A percentile compares a stretch with the other conserved stretches of the same genome.
These are phyloP conservation scores for Dendropsophus ebraccatus DNA, from an alignment of 2,113 vertebrate species.

Conservation along the genomic window DNA sequence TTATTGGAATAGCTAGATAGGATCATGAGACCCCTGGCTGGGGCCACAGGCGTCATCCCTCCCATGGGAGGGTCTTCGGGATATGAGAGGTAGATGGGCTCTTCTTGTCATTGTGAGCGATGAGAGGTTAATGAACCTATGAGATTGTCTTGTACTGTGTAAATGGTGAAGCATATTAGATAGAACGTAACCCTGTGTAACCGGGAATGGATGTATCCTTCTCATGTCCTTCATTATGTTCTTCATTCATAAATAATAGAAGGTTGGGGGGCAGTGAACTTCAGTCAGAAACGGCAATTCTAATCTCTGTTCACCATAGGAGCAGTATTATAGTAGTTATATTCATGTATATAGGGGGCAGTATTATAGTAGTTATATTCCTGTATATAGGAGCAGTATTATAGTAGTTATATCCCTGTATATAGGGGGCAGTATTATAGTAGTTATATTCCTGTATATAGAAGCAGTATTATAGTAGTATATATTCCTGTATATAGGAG, in stretches of 20 bases:
- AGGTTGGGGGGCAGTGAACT: too few relatives aligned
- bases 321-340: not conserved
- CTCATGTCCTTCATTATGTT: too few relatives aligned
- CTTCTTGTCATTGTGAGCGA: not conserved
- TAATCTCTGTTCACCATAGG: too few relatives aligned
- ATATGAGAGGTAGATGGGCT: not conserved
- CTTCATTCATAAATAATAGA: too few relatives aligned
- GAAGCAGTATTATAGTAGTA: conserved; percentile 7
- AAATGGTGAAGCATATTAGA: not conserved
- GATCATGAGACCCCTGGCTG: not conserved
- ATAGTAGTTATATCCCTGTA: too few relatives aligned
- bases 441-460: conserved; percentile 12
- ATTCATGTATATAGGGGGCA: not conserved
- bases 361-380: conserved; percentile 7
- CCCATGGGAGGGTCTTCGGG: not conserved
- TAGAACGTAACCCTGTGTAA: not conserved
- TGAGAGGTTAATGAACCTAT: not conserved
- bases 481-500: not conserved
- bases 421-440: not conserved
- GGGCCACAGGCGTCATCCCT: not conserved
- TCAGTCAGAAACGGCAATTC: too few relatives aligned
- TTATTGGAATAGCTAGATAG: not conserved
- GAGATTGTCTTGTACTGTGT: not conserved
- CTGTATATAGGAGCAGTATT: not conserved
- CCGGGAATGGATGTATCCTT: not conserved